Evolutionary conservation across 2,113 vertebrate genomes (phyloP).

Genomic region (Charadrius vociferus): DNA sequence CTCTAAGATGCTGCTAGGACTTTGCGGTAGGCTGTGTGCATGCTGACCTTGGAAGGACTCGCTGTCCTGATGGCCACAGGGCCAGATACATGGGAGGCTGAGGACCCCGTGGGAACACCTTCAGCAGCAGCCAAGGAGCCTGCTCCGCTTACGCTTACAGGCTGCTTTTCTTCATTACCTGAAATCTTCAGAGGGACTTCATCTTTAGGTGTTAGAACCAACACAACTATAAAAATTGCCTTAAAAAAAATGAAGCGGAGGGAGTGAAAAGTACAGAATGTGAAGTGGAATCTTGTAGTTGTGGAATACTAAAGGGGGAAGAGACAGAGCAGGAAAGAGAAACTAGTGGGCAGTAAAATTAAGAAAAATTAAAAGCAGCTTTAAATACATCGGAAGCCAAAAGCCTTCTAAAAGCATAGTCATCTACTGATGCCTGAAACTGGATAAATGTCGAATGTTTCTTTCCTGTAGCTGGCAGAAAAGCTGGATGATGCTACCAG

Average conservation of each 20-base stretch:
- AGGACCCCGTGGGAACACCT: background rate
- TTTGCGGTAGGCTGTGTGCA: background rate
- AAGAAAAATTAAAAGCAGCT: background rate
- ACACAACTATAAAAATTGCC: background rate
- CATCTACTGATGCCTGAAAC: background rate
- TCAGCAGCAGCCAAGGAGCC: background rate
- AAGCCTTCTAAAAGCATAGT: background rate
- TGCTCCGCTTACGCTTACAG: background rate
- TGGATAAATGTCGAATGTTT: background rate
- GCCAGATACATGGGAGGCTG: fast-evolving
- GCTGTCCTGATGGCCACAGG: background rate
- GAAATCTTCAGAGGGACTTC: background rate
- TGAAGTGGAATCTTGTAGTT: background rate
- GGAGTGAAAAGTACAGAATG: background rate
- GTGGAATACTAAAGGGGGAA: background rate
- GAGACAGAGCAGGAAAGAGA: background rate
- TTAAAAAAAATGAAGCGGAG: background rate
- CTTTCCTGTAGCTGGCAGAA: background rate
- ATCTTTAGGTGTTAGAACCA: background rate
- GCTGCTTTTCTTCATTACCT: background rate
- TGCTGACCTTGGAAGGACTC: fast-evolving
- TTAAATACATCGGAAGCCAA: background rate
- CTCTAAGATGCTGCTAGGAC: background rate
- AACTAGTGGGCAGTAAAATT: background rate
- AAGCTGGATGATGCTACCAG: background rate